Conservation (phyloP, 1,140 invertebrate species). For the Odontomachus brunneus region DNA sequence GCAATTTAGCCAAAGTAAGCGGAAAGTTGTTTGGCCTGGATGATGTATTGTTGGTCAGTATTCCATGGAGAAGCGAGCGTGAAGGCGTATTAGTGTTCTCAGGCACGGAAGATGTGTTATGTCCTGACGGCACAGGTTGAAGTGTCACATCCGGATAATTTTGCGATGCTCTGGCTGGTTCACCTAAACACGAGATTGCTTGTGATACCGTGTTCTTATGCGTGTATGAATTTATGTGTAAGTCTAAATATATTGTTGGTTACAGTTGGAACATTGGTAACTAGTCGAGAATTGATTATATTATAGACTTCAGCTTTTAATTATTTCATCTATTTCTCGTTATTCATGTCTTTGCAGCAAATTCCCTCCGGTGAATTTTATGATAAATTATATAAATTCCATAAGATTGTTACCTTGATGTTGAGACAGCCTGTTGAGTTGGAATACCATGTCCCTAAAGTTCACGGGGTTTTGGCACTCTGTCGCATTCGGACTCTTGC, state of each 20-base stretch:
- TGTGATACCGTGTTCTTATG: too few relatives aligned
- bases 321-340: too few relatives aligned
- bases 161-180: constrained; percentile 86
- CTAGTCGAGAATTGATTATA: too few relatives aligned
- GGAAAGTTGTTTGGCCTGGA: constrained; percentile 88
- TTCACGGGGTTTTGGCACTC: constrained; percentile 84
- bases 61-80: constrained; percentile 90
- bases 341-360: too few relatives aligned
- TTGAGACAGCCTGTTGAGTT: constrained; percentile 89
- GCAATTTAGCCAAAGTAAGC: constrained; percentile 91
- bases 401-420: constrained; percentile 81
- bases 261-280: too few relatives aligned
- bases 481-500: constrained; percentile 82
- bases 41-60: constrained; percentile 87
- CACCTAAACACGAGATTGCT: constrained; percentile 71
- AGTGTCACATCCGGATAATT: constrained; percentile 92
- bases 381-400: neutral
- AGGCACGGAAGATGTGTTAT: constrained; percentile 77
- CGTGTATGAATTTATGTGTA: too few relatives aligned
- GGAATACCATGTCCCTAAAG: constrained; percentile 92
- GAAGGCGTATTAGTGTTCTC: constrained; percentile 81
- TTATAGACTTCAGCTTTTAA: too few relatives aligned
- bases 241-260: too few relatives aligned
- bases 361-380: neutral
- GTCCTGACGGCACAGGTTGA: constrained; percentile 87